Conservation (phyloP, 2,797 vertebrate genomes). For the Hydrocynus forskahlii region DNA sequence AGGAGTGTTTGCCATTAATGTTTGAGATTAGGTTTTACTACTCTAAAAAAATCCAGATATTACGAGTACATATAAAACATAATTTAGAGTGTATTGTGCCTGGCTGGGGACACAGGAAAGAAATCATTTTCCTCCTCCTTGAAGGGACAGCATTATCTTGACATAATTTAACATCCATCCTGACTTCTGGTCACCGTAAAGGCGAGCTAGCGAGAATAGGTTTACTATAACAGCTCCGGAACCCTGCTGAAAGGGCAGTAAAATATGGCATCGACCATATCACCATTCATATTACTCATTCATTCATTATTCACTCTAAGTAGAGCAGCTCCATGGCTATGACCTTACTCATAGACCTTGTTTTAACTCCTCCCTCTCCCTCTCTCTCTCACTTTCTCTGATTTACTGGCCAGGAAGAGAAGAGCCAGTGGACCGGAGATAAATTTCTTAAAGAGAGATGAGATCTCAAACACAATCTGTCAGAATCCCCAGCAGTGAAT, state of each 20-base stretch:
- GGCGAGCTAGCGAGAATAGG: background rate
- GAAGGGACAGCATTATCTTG: slow-evolving; percentile 1
- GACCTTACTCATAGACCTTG: slow-evolving; percentile 8
- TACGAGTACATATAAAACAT: no score
- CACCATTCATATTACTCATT: slow-evolving; percentile 26
- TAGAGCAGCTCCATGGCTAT: slow-evolving; percentile 3
- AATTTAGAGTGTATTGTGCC: no score
- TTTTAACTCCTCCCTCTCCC: background rate
- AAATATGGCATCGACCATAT: slow-evolving; percentile 31
- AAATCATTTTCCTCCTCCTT: background rate
- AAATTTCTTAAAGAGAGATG: slow-evolving; percentile 2
- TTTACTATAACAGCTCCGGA: background rate
- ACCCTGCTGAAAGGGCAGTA: background rate
- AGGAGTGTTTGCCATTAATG: no score
- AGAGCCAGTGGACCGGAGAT: background rate
- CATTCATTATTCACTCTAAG: slow-evolving; percentile 34
- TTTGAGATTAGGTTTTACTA: no score
- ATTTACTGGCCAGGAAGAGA: background rate
- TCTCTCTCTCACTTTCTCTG: slow-evolving; percentile 35
- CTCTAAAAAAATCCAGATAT: background rate
- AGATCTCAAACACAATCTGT: slow-evolving; percentile 8
- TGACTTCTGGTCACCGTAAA: background rate
- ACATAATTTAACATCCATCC: slow-evolving; percentile 8
- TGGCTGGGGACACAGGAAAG: background rate
- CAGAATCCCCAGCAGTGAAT: slow-evolving; percentile 51